A percentile compares a stretch with the other conserved stretches of the same genome.
Conservation (phyloP, 2,888 invertebrate genomes). For the Meliscaeva auricollis region DNA sequence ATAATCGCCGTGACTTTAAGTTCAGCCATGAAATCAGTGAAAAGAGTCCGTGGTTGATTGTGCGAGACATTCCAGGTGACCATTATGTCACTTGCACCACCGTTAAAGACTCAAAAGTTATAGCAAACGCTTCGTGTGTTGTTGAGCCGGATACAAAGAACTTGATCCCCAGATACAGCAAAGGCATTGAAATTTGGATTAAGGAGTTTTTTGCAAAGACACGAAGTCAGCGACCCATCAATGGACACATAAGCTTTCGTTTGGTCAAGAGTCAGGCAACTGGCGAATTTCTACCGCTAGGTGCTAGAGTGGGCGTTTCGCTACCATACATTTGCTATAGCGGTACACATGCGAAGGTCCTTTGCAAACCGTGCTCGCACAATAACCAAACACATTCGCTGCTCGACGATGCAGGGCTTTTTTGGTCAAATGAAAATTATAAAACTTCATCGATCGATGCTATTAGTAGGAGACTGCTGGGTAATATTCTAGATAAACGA, state of each 20-base stretch:
- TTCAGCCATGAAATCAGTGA: constrained; percentile 90
- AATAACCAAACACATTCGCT: constrained; percentile 84
- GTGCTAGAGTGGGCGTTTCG: constrained; percentile 91
- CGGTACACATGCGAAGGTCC: constrained; percentile 87
- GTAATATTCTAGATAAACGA: constrained; percentile 90
- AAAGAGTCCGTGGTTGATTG: constrained; percentile 91
- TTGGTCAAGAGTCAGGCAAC: constrained; percentile 88
- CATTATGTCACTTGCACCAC: constrained; percentile 93
- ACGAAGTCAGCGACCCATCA: constrained; percentile 88
- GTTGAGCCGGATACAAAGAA: constrained; percentile 88
- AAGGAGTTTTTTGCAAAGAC: constrained; percentile 89
- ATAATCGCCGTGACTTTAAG: constrained; percentile 87
- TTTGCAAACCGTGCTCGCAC: constrained; percentile 88
- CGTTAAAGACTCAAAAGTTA: constrained; percentile 90
- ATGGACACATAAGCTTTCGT: constrained; percentile 92
- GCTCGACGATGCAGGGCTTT: constrained; percentile 86
- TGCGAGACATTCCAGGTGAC: constrained; percentile 90
- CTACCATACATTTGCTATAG: constrained; percentile 92
- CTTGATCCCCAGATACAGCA: constrained; percentile 88
- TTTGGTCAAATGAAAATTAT: constrained; percentile 85
- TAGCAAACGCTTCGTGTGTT: constrained; percentile 92
- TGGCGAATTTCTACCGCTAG: constrained; percentile 87
- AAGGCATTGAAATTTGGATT: constrained; percentile 90
- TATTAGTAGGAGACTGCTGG: constrained; percentile 86
- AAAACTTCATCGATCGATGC: constrained; percentile 84